Conservation (phyloP, 1,140 invertebrate genomes). For the Pogonomyrmex californicus region DNA sequence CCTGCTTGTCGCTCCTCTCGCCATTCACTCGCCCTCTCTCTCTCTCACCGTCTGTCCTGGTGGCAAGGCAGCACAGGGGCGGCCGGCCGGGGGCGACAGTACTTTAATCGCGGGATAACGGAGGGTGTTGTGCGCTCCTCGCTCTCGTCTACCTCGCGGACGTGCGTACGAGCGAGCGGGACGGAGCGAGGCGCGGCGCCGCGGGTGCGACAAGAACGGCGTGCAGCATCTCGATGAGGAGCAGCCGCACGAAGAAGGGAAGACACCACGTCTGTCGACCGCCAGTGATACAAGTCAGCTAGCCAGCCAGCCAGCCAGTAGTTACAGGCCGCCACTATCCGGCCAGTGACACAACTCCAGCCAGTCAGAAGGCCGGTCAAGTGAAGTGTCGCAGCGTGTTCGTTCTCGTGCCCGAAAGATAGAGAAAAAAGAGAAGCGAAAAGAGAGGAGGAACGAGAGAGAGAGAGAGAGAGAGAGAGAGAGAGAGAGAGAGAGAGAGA, state of each 20-base stretch:
- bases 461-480: neutral
- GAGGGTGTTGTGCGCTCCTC: conserved; percentile 52
- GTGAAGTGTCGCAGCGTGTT: conserved; percentile 41
- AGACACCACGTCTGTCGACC: conserved; percentile 1
- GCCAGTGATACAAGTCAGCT: conserved; percentile 31
- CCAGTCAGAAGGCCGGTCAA: neutral
- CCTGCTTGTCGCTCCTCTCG: conserved; percentile 35
- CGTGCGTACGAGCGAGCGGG: conserved; percentile 40
- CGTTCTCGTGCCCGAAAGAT: neutral
- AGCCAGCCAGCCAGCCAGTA: conserved; percentile 2
- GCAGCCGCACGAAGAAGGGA: conserved; percentile 27
- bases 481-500: neutral
- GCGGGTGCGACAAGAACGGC: conserved; percentile 30
- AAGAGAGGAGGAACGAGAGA: too few relatives aligned
- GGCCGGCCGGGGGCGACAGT: conserved; percentile 50
- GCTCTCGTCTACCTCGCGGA: conserved; percentile 48
- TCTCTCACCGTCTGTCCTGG: conserved; percentile 30
- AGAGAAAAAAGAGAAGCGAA: conserved; percentile 8
- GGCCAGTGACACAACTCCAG: conserved; percentile 1
- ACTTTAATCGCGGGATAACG: conserved; percentile 59
- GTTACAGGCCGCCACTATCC: neutral
- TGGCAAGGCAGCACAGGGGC: conserved; percentile 38
- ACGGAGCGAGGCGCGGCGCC: conserved; percentile 56
- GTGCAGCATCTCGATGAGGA: conserved; percentile 16
- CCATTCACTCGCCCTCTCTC: conserved; percentile 21